Conservation (phyloP, 53 echinoderm and acorn worm genomes). For the Patiria pectinifera region DNA sequence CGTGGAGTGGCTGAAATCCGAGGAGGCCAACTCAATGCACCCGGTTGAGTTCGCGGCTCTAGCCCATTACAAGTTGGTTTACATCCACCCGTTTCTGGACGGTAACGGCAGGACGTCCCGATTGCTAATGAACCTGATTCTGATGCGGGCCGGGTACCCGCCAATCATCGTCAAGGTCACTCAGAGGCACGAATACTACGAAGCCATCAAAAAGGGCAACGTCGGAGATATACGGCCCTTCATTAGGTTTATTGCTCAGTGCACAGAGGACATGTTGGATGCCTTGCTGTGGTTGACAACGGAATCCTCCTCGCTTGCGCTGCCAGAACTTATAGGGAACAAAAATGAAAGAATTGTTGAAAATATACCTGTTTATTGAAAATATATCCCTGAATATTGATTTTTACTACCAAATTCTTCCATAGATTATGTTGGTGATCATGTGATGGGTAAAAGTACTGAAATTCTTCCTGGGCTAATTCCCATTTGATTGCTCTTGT, state of each 20-base stretch:
- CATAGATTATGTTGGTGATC: too few species aligned
- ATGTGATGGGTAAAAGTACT: too few species aligned
- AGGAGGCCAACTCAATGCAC: slow-evolving; percentile 77
- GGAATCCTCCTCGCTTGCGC: slow-evolving; percentile 41
- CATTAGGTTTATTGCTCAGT: slow-evolving; percentile 85
- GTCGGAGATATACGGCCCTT: slow-evolving; percentile 92
- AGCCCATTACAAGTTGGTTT: slow-evolving; percentile 92
- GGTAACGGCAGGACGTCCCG: slow-evolving; percentile 96
- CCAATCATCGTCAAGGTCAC: slow-evolving; percentile 88
- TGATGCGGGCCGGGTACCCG: slow-evolving; percentile 89
- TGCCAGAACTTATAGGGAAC: slow-evolving; percentile 72
- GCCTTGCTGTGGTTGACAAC: slow-evolving; percentile 82
- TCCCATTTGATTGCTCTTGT: too few species aligned
- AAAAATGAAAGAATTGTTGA: background rate
- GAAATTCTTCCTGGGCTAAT: too few species aligned
- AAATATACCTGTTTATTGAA: slow-evolving; percentile 47
- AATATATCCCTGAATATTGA: too few species aligned
- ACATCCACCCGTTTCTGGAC: slow-evolving; percentile 95
- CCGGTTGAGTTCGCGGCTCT: slow-evolving; percentile 94
- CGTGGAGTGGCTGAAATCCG: slow-evolving; percentile 88
- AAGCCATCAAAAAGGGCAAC: slow-evolving; percentile 83
- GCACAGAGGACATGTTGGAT: slow-evolving; percentile 85
- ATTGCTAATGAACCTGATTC: slow-evolving; percentile 90
- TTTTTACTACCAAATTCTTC: background rate
- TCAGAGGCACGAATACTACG: slow-evolving; percentile 87